Base-by-base conservation (phyloP, 2,797 vertebrate genomes). In the Erithacus rubecula region DNA sequence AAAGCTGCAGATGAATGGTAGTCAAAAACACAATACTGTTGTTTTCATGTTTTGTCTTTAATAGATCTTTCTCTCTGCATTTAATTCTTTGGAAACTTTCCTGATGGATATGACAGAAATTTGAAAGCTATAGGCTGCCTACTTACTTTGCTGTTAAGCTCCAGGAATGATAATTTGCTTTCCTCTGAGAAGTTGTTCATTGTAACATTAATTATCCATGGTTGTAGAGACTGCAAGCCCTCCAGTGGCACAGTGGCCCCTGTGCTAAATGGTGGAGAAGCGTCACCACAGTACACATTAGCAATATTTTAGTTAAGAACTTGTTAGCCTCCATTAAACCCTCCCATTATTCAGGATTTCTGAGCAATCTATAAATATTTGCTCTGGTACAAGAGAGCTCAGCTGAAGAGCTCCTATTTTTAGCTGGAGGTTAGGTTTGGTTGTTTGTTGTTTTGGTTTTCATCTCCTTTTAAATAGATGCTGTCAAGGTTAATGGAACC, bases 401-500 rank as follows among this genome's bases (percentile, higher is more conserved):
- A 71, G 53, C 43, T 71, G 68, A 93, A 95, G 75, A 77, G 43
- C 68, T 87, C 39, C 68, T 94, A 34, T 87, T 94, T 89, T 88
- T 93, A 93, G 91, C 83, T 70, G 59, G 76, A 93, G 86, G 74
- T 93, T 72, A 83, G 46, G 29, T 90, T 94, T 65, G 7, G 17
- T 58, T 94, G 51, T 12, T 88, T 88, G 76, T 60, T 93, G 77
- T 24, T 86, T 81, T 10, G 2, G 30, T 92, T 96, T 91, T 53
- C 52, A 24, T 56, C 51, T 87, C 24, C 36, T 84, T 92, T 74
- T 67, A 65, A 82, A 87, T 76, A 86, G 67, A 76, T 76, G 27
- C 70, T 74, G 56, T 90, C 76, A 72, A 94, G 93, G 89, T 84
- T 88, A 96, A 84, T 94, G 80, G 89, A 84, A 79, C 37, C 29